phyloP scores from a whole-genome alignment of 2,797 vertebrate genomes.

The Microctenopoma steveboyesi region DNA sequence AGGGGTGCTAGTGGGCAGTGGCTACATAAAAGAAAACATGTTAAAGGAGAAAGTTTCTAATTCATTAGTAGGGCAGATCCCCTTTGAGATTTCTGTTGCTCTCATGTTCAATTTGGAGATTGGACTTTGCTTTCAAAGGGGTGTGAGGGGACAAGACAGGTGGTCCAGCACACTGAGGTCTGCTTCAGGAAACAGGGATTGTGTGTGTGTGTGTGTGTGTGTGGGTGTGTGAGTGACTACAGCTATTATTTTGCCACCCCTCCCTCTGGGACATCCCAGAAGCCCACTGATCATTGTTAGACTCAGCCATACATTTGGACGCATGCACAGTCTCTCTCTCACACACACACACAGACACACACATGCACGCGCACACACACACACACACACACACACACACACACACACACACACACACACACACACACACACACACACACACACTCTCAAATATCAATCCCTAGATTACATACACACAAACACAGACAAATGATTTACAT shows the following conservation, averaged over 20 bases:
- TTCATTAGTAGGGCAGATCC: constrained; percentile 78
- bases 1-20: constrained; percentile 19
- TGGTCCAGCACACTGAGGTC: constrained; percentile 61
- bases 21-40: constrained; percentile 67
- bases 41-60: constrained; percentile 80
- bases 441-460: constrained; percentile 68
- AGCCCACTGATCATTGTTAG: constrained; percentile 83
- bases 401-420: constrained; percentile 61
- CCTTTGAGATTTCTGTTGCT: constrained; percentile 69
- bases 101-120: constrained; percentile 85
- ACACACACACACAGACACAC: constrained; percentile 60
- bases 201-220: constrained; percentile 31
- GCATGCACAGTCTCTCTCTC: constrained; percentile 31
- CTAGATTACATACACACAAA: constrained; percentile 72
- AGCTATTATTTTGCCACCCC: constrained; percentile 83
- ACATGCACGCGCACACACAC: constrained; percentile 57
- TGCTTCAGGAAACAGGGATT: constrained; percentile 41
- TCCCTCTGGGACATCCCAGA: constrained; percentile 78
- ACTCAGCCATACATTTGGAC: constrained; percentile 63
- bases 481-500: constrained; percentile 79
- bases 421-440: constrained; percentile 66
- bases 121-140: constrained; percentile 77
- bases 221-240: constrained; percentile 56
- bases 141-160: constrained; percentile 69
- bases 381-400: constrained; percentile 62